phyloP scores from a whole-genome alignment of 2,797 vertebrate genomes.

The Falco columbarius region DNA sequence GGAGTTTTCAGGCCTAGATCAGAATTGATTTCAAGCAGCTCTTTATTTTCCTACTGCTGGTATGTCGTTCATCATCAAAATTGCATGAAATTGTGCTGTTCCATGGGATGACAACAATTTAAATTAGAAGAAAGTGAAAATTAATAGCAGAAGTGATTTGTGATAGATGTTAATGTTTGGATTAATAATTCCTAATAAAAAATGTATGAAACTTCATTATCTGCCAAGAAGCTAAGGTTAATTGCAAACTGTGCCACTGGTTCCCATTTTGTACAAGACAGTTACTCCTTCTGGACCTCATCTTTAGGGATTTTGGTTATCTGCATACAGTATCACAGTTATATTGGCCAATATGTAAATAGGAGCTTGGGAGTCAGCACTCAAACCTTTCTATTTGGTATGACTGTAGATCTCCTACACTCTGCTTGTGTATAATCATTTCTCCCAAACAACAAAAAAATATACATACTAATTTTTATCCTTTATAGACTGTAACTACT shows the following conservation, averaged over 20 bases:
- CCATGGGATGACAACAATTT: conserved; percentile 38
- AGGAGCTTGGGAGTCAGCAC: not conserved
- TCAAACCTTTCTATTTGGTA: not conserved
- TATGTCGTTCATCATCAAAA: conserved; percentile 50
- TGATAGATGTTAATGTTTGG: conserved; percentile 22
- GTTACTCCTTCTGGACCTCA: not conserved
- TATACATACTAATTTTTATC: not conserved
- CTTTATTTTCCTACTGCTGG: not conserved
- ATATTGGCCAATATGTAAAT: not conserved
- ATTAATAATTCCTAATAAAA: conserved; percentile 48
- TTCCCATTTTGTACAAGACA: not conserved
- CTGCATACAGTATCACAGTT: not conserved
- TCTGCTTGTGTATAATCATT: not conserved
- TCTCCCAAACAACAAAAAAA: not conserved
- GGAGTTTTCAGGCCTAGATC: not conserved
- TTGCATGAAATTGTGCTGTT: conserved; percentile 53
- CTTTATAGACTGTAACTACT: not conserved
- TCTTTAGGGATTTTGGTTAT: not conserved
- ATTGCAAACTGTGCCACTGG: not conserved
- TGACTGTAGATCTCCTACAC: not conserved
- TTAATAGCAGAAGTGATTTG: conserved; percentile 25
- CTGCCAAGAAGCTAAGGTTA: not conserved
- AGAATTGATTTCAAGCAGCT: not conserved
- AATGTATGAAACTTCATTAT: conserved; percentile 39
- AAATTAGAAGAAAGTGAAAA: conserved; percentile 51